phyloP scores from a whole-genome alignment of 2,888 invertebrate species.

The Caenorhabditis uteleia region DNA sequence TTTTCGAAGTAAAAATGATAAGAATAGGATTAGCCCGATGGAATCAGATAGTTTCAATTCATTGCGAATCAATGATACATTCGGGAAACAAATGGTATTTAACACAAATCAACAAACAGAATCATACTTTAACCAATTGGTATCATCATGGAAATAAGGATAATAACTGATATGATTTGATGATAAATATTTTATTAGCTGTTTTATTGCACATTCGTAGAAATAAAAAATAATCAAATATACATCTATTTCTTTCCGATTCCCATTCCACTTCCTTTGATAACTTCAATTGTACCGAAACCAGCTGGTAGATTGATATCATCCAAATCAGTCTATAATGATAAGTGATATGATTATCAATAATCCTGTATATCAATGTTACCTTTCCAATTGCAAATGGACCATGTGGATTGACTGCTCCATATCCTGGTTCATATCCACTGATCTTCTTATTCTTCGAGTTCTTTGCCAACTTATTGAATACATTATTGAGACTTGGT shows the following conservation, averaged over 20 bases:
- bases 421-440: slow-evolving; percentile 61
- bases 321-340: slow-evolving; percentile 52
- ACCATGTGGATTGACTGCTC: slow-evolving; percentile 58
- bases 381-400: slow-evolving; percentile 60
- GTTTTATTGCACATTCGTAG: not conserved
- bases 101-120: slow-evolving; percentile 14
- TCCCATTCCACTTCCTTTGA: slow-evolving; percentile 60
- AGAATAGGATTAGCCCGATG: slow-evolving; percentile 10
- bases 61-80: slow-evolving; percentile 21
- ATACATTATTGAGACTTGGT: slow-evolving; percentile 37
- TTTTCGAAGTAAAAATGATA: not conserved
- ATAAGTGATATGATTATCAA: not conserved
- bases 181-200: no score
- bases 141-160: slow-evolving; percentile 19
- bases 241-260: slow-evolving; percentile 55
- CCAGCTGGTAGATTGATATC: slow-evolving; percentile 57
- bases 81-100: slow-evolving; percentile 26
- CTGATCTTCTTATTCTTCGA: slow-evolving; percentile 39
- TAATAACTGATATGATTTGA: no score
- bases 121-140: slow-evolving; percentile 18
- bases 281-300: slow-evolving; percentile 57
- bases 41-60: slow-evolving; percentile 6
- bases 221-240: no score
- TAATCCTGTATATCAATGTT: not conserved
- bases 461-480: slow-evolving; percentile 42